Base-by-base conservation (phyloP, 2,797 vertebrate genomes). In the Anisognathus igniventris region DNA sequence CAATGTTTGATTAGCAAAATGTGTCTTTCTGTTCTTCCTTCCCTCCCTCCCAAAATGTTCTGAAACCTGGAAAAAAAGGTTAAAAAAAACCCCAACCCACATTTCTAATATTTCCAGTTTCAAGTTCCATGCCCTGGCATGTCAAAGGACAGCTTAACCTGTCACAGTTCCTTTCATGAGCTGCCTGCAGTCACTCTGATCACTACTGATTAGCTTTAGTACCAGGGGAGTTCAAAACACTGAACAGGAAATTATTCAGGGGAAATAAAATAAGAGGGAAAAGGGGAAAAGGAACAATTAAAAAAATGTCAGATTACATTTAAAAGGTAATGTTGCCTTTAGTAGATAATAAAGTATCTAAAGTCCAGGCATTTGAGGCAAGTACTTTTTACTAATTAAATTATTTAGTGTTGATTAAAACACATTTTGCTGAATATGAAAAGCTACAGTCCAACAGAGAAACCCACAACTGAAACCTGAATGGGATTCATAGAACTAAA, bases 1-100 rank as follows among this genome's bases (percentile, higher is more conserved):
- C 88, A 85, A 83, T 71, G 73, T 87, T 86, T 90, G 90, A 92
- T 91, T 85, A 95, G 91, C 85, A 93, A 90, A 95, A 94, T 86
- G 65, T 54, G 45, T 77, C 78, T 78, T 58, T 65, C 86, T 75
- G 10, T 21, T 90, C 90, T 87, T 95, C 76, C 72, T 81, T 79
- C 90, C 89, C 91, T 89, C 93, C 84, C 83, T 33, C 78, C 64
- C 84, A 44, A 44, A 91, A 30, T 92, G 90, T 93, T 95, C 92
- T 72, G 90, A 93, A 94, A 91, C 91, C 94, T 91, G 93, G 85
- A 80, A 95, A 93, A 53, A 45, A 71, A 71, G 30, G 31, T 48
- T 33, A 37, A 86, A 86, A 90, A 93, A 88, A 70, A 12, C 2
- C 77, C 86, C 76, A 70, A 23, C 76, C 75, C 82, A 64, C 31